Conservation (phyloP, 2,888 invertebrate species). For the Meliscaeva auricollis region DNA sequence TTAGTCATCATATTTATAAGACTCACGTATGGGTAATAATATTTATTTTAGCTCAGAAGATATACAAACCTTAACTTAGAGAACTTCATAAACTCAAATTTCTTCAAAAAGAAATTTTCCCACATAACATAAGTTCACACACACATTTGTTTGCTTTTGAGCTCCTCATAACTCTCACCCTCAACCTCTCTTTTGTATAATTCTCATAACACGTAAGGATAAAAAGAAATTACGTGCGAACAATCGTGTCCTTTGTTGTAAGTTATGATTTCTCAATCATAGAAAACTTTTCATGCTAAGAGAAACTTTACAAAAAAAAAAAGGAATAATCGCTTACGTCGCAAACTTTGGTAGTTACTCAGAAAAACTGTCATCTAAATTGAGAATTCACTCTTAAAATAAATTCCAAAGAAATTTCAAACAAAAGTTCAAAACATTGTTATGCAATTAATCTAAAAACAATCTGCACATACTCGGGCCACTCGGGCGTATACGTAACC, state of each 20-base stretch:
- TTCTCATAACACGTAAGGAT: too few relatives aligned
- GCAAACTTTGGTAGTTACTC: slow-evolving; percentile 31
- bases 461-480: slow-evolving; percentile 11
- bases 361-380: slow-evolving; percentile 45
- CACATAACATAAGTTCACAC: too few relatives aligned
- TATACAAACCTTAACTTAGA: too few relatives aligned
- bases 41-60: too few relatives aligned
- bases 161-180: too few relatives aligned
- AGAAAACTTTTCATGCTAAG: neutral
- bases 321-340: neutral
- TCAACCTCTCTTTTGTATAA: too few relatives aligned
- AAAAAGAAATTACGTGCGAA: neutral
- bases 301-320: neutral
- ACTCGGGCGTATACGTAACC: slow-evolving; percentile 55
- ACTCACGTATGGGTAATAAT: too few relatives aligned
- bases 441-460: slow-evolving; percentile 39
- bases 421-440: neutral
- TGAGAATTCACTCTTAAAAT: neutral
- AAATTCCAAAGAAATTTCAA: neutral
- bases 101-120: too few relatives aligned
- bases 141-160: too few relatives aligned
- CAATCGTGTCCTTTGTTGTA: neutral
- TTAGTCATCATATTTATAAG: too few relatives aligned
- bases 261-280: neutral
- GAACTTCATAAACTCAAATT: too few relatives aligned